Evolutionary conservation across 2,797 vertebrate species (phyloP).

Genomic region (Gastrophryne carolinensis): DNA sequence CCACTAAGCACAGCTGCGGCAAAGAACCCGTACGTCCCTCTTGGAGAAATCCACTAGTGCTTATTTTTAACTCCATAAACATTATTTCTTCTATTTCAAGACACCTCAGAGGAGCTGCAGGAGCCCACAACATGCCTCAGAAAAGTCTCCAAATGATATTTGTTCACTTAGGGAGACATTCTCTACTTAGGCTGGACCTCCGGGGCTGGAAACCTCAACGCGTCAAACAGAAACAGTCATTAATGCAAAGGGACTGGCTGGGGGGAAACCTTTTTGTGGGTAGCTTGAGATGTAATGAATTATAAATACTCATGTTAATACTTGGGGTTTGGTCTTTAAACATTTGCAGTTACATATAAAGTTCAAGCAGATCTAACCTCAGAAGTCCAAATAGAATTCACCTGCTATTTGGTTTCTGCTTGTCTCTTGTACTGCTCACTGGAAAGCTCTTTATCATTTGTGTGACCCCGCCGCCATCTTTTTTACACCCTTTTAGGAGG

Average conservation of each 20-base stretch:
- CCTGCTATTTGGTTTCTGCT: no score
- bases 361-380: no score
- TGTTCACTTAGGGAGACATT: constrained; percentile 55
- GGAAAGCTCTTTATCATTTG: no score
- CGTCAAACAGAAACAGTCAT: constrained; percentile 44
- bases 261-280: no score
- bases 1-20: constrained; percentile 40
- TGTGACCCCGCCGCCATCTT: no score
- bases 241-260: neutral
- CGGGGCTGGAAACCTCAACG: constrained; percentile 58
- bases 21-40: constrained; percentile 5
- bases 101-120: constrained; percentile 57
- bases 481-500: no score
- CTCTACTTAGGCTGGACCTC: constrained; percentile 53
- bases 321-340: no score
- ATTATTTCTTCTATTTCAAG: constrained; percentile 65
- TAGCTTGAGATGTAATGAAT: no score
- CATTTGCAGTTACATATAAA: no score
- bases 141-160: constrained; percentile 47
- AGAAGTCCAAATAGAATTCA: no score
- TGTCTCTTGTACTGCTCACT: no score
- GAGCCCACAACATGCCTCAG: constrained; percentile 56
- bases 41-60: constrained; percentile 52
- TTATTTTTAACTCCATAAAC: constrained; percentile 66
- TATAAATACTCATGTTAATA: no score